Base-by-base conservation (phyloP, 2,113 vertebrate species). In the Brachypteracias leptosomus region DNA sequence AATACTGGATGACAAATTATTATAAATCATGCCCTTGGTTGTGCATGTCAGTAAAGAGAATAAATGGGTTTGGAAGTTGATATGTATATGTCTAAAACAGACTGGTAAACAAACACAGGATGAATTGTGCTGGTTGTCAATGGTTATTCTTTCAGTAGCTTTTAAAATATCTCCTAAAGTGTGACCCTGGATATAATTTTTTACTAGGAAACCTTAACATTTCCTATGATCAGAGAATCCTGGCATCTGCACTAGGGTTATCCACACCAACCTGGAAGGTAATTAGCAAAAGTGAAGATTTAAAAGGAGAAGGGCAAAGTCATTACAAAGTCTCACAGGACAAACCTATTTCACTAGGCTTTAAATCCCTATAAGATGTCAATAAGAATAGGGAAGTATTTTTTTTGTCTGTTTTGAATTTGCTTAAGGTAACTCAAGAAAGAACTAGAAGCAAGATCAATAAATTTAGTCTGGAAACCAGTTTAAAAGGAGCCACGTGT, bases 1-100 rank as follows among this genome's bases (percentile, higher is more conserved):
- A 96, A 88, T 84, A 71, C 65, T 42, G 33, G 67, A 68, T 83
- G 74, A 95, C 46, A 96, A 95, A 96, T 78, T 31, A 80, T 93
- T 94, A 88, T 91, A 93, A 93, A 96, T 89, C 70, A 66, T 77
- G 66, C 55, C 75, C 46, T 88, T 26, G 54, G 72, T 94, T 80
- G 61, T 72, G 81, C 72, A 12, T 31, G 85, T 85, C 96, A 89
- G 73, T 33, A 78, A 95, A 35, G 40, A 2, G 11, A 89, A 81
- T 51, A 86, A 84, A 90, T 67, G 58, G 77, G 47, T 65, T 65
- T 79, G 51, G 62, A 96, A 87, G 35, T 76, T 82, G 66, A 36
- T 28, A 58, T n/a, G n/a, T 47, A 40, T 46, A 59, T 62, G 24
- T 44, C 47, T 62, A 61, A 89, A 92, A 31, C 31, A 75, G 46